Base-by-base conservation (phyloP, 2,113 vertebrate species). In the Cardinalis cardinalis region DNA sequence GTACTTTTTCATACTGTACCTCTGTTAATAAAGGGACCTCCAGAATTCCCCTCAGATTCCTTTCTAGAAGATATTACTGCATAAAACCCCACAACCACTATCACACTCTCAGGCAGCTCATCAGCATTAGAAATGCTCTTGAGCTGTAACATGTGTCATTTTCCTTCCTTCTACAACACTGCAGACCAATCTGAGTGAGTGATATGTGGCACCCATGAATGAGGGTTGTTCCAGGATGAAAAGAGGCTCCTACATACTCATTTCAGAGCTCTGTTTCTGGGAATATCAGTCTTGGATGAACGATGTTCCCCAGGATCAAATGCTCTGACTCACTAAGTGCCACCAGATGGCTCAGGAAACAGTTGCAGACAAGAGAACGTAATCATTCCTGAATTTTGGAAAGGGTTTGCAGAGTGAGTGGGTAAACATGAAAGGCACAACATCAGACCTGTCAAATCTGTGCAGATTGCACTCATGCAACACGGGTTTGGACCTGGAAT, bases 321-420 rank as follows among this genome's bases (percentile, higher is more conserved):
- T 10, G 34, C 58, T 52, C 52, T 49, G 46, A 83, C 49, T 87
- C 75, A 51, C 51, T 44, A 64, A 81, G 71, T 0, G 0, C 69
- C 52, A 51, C 63, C 76, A 87, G 72, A 87, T 87, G 84, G 70
- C 84, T 95, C 85, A 65, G 55, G 79, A 78, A 84, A 49, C 51
- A 31, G 25, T 11, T 74, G 46, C 58, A 89, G 58, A 89, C 26
- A 53, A 53, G 15, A 73, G 21, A 9, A 61, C 0, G 2, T 26
- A 52, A 81, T 61, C 18, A 44, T 43, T 91, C 73, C 69, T 70
- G 58, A 61, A 87, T 61, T 71, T 29, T 82, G 51, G 63, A 23
- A 59, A 15, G 28, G 23, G 3, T 44, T 79, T 40, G 58, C 60
- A 70, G 40, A 61, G 41, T 52, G 59, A 38, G 38, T 10, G 23